These are phyloP conservation scores for Eumeta japonica DNA, from an alignment of 1,140 invertebrate species.

Conservation along the genomic window DNA sequence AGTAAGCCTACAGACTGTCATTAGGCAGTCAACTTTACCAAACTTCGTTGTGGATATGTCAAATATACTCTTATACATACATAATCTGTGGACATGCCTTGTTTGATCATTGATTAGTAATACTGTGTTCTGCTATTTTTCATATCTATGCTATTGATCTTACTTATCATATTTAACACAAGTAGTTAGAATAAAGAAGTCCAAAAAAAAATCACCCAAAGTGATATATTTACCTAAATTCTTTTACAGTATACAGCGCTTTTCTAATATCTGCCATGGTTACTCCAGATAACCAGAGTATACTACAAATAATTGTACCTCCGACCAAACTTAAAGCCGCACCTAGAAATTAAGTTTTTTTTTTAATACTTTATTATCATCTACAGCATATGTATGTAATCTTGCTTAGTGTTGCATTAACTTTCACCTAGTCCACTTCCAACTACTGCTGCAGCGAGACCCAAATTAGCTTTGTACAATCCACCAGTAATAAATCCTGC, in stretches of 20 bases:
- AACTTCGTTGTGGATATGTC: no score
- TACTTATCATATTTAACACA: no score
- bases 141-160: no score
- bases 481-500: conserved; percentile 64
- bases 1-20: no score
- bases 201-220: no score
- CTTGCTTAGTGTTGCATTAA: not conserved
- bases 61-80: not conserved
- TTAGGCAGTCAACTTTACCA: no score
- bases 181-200: no score
- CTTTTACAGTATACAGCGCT: conserved; percentile 29
- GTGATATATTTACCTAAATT: conserved; percentile 24
- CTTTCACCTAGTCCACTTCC: conserved; percentile 59
- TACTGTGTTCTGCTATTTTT: no score
- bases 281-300: conserved; percentile 32
- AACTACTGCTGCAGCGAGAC: conserved; percentile 63
- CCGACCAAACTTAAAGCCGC: conserved; percentile 26
- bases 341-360: conserved; percentile 22
- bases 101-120: not conserved
- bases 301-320: conserved; percentile 23
- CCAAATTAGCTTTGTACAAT: conserved; percentile 63
- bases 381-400: not conserved
- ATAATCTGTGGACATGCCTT: not conserved
- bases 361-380: not conserved
- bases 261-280: conserved; percentile 32